Base-by-base conservation (phyloP, 2,888 invertebrate species). In the Trachelus iudaicus region DNA sequence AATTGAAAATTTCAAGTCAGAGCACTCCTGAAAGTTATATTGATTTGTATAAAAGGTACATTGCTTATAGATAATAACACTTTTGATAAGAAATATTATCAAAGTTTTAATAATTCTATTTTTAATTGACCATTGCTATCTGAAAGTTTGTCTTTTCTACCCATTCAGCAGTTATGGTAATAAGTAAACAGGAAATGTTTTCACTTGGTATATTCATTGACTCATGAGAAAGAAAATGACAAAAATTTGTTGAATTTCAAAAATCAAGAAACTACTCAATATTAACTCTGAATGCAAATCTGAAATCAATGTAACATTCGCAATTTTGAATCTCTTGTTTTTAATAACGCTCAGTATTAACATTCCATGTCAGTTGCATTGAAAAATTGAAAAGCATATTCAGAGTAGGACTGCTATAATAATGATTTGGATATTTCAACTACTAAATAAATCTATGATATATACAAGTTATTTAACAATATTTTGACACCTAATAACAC, bases 71-170 rank as follows among this genome's bases (percentile, higher is more conserved):
- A 23, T 56, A 56, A 23, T 23, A 56, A 56, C 56, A 56, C 56
- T 23, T 23, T 56, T 56, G 56, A 56, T 23, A 23, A 56, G 23
- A 56, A 56, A 56, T 23, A 56, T 56, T 56, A 71, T 31, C 73
- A 76, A 68, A 81, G 82, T 82, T 79, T 83, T 75, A 84, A 79
- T 83, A 83, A 77, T 81, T 80, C 86, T 85, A 82, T 79, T 85
- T 84, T 79, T 86, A 85, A 85, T 85, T 87, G 79, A 83, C 82
- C 84, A 85, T 87, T 86, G 83, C 40, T 15, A 40, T 9, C 40
- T 40, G 40, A 56, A 9, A 23, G 23, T 56, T 23, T 56, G 23
- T 56, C 23, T 23, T 56, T 9, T 56, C 23, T 56, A 6, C 23
- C 23, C 9, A 6, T 56, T 15, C 56, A 56, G 23, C 23, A 56